These are phyloP conservation scores for Megaceryle alcyon DNA, from an alignment of 2,797 vertebrate genomes.

Conservation along the genomic window DNA sequence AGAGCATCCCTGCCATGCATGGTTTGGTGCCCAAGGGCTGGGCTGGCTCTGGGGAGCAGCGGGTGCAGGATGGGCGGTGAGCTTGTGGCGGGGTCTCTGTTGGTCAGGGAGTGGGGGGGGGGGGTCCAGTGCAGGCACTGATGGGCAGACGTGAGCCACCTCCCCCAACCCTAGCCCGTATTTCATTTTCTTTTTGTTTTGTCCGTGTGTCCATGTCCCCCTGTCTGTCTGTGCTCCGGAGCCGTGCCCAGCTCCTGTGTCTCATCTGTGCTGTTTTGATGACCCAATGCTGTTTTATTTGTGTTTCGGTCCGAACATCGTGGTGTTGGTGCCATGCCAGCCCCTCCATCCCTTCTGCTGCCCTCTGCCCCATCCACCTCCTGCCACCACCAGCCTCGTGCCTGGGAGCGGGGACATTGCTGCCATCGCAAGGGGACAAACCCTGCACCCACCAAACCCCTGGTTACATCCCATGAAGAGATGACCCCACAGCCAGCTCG, in stretches of 20 bases:
- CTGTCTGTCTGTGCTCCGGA: neutral
- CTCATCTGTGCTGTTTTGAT: neutral
- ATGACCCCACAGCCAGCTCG: neutral
- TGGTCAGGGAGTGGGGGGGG: neutral
- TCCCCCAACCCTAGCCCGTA: neutral
- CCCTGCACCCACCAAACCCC: neutral
- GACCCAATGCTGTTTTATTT: neutral
- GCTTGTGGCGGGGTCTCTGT: neutral
- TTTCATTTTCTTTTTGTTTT: conserved; percentile 54
- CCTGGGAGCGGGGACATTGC: fast-evolving
- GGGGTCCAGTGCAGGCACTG: too few species aligned
- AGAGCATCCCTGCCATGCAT: fast-evolving
- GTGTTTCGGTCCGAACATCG: neutral
- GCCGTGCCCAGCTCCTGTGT: neutral
- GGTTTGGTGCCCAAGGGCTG: neutral
- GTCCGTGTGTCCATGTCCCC: conserved; percentile 3
- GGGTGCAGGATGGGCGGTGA: neutral
- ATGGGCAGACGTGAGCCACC: neutral
- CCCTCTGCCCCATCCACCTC: neutral
- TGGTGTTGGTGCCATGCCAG: neutral
- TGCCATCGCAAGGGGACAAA: neutral
- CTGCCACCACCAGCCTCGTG: neutral
- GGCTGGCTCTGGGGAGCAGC: neutral
- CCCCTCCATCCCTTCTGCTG: neutral
- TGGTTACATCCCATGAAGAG: fast-evolving